Percentiles rank a stretch among this genome's conserved stretches.
These are phyloP conservation scores for Halesus radiatus DNA, from an alignment of 1,140 invertebrate genomes.

Conservation along the genomic window DNA sequence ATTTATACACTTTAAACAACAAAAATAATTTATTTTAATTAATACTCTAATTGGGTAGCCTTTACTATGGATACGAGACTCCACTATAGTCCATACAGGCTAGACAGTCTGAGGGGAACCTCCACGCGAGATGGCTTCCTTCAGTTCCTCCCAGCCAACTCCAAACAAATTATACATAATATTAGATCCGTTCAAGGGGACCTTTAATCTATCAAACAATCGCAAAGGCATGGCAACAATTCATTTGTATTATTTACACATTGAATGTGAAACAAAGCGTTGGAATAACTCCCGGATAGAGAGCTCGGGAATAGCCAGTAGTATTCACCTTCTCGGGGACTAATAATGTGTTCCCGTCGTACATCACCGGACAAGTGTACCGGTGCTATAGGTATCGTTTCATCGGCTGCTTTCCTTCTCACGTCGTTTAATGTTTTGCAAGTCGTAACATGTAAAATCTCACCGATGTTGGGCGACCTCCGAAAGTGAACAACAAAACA, in stretches of 20 bases:
- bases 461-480: not conserved
- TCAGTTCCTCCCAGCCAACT: slow-evolving; percentile 31
- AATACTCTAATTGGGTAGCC: slow-evolving; percentile 49
- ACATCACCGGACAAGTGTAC: no score
- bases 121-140: not conserved
- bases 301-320: slow-evolving; percentile 11
- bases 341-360: no score
- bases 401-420: slow-evolving; percentile 24
- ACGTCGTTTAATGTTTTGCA: slow-evolving; percentile 13
- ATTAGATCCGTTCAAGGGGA: slow-evolving; percentile 38
- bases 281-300: slow-evolving; percentile 21
- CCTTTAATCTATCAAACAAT: slow-evolving; percentile 47
- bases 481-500: slow-evolving; percentile 1
- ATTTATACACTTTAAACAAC: slow-evolving; percentile 52
- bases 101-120: slow-evolving; percentile 26
- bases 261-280: slow-evolving; percentile 34
- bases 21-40: slow-evolving; percentile 51
- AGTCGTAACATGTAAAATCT: not conserved
- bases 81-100: not conserved
- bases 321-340: not conserved
- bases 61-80: slow-evolving; percentile 45
- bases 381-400: not conserved
- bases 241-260: slow-evolving; percentile 53
- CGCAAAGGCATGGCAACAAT: slow-evolving; percentile 57
- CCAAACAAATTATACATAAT: slow-evolving; percentile 30